phyloP scores from a whole-genome alignment of 2,888 invertebrate genomes.

The Scaptomyza parva region DNA sequence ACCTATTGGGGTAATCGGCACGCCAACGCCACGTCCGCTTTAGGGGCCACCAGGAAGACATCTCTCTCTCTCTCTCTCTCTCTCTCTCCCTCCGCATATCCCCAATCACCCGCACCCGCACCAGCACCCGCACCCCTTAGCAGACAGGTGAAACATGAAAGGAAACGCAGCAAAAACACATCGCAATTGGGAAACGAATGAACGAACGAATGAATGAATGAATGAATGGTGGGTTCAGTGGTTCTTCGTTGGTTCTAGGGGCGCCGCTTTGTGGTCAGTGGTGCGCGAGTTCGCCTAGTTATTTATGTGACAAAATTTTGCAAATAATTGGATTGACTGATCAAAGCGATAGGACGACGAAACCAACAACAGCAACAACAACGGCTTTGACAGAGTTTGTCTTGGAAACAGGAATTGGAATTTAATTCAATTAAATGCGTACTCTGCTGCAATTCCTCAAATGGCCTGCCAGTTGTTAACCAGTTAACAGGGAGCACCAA shows the following conservation, averaged over 20 bases:
- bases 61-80: background rate
- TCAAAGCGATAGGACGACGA: constrained; percentile 81
- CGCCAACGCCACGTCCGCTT: constrained; percentile 59
- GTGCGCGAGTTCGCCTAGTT: constrained; percentile 70
- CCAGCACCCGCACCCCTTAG: constrained; percentile 7
- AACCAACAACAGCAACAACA: constrained; percentile 9
- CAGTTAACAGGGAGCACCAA: constrained; percentile 43
- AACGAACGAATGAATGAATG: constrained; percentile 8
- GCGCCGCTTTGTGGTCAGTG: constrained; percentile 37
- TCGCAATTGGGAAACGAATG: background rate
- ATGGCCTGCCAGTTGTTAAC: constrained; percentile 65
- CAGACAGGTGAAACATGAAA: constrained; percentile 79
- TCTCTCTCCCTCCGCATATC: background rate
- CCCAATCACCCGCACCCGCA: constrained; percentile 1
- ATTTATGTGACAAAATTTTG: constrained; percentile 85
- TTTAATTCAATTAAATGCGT: constrained; percentile 84
- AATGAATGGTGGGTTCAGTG: constrained; percentile 10
- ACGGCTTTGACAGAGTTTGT: background rate
- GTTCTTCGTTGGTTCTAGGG: constrained; percentile 37
- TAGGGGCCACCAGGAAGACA: constrained; percentile 46
- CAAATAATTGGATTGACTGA: constrained; percentile 85
- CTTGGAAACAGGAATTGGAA: constrained; percentile 66
- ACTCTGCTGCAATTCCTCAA: constrained; percentile 81
- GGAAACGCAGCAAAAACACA: constrained; percentile 55
- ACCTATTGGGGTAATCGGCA: constrained; percentile 63